These are phyloP conservation scores for Mohoua ochrocephala DNA, from an alignment of 2,113 vertebrate species.

Conservation along the genomic window DNA sequence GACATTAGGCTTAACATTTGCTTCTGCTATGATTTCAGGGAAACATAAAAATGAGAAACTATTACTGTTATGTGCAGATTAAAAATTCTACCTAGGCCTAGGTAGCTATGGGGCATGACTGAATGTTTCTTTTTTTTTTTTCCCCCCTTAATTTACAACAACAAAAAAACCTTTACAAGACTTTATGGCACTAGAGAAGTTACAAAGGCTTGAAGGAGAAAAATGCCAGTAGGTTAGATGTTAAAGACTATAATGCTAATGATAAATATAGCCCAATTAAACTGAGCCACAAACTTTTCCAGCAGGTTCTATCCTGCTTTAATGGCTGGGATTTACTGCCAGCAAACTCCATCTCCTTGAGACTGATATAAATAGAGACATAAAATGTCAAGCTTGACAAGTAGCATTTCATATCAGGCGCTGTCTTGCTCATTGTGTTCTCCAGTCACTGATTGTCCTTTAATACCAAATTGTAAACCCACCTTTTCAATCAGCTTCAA, in stretches of 20 bases:
- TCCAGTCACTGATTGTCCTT: neutral
- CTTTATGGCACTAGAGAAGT: neutral
- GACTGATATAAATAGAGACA: conserved; percentile 2
- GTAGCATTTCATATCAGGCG: neutral
- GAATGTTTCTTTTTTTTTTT: neutral
- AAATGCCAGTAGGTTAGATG: neutral
- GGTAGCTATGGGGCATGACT: neutral
- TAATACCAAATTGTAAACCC: neutral
- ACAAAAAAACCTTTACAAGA: neutral
- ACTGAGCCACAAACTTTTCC: neutral
- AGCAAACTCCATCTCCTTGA: neutral
- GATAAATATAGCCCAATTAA: neutral
- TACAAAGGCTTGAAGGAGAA: neutral
- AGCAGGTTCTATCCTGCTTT: neutral
- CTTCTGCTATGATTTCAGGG: neutral
- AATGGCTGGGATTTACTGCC: conserved; percentile 15
- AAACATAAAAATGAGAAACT: neutral
- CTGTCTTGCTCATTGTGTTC: neutral
- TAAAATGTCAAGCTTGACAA: conserved; percentile 26
- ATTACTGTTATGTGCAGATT: neutral
- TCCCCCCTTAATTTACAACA: neutral
- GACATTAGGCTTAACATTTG: neutral
- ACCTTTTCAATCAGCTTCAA: neutral
- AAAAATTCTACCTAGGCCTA: neutral
- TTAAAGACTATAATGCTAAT: neutral